These are phyloP conservation scores for Ectropis grisescens DNA, from an alignment of 1,140 invertebrate genomes.

Conservation along the genomic window DNA sequence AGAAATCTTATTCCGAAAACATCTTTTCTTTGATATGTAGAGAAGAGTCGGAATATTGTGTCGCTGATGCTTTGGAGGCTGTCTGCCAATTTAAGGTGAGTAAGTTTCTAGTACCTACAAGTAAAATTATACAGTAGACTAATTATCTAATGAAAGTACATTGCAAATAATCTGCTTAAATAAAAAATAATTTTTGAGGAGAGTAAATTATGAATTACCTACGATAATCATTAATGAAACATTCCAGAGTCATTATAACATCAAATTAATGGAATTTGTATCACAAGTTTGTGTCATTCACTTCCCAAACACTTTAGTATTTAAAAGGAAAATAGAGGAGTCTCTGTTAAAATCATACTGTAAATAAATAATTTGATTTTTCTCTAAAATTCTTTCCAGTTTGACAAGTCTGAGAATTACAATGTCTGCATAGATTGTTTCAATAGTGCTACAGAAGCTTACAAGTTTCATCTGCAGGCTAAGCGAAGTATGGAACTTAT, in stretches of 20 bases:
- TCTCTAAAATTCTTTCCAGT: constrained; percentile 32
- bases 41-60: constrained; percentile 35
- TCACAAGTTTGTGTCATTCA: no score
- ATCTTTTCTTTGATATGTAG: constrained; percentile 39
- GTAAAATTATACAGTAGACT: no score
- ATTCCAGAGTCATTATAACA: background rate
- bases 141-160: no score
- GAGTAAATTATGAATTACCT: no score
- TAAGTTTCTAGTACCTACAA: background rate
- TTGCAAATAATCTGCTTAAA: no score
- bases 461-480: constrained; percentile 37
- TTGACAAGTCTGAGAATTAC: constrained; percentile 23
- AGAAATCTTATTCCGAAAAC: constrained; percentile 26
- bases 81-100: constrained; percentile 39
- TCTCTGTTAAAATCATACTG: no score
- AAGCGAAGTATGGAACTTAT: constrained; percentile 33
- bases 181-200: no score
- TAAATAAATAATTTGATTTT: no score
- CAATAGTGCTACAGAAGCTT: constrained; percentile 28
- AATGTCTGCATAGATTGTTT: constrained; percentile 49
- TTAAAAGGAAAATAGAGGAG: no score
- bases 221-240: background rate
- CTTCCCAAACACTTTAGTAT: no score
- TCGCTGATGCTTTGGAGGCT: constrained; percentile 36
- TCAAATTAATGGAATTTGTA: no score